These are phyloP conservation scores for Lithosia quadra DNA, from an alignment of 2,888 invertebrate genomes.

Conservation along the genomic window DNA sequence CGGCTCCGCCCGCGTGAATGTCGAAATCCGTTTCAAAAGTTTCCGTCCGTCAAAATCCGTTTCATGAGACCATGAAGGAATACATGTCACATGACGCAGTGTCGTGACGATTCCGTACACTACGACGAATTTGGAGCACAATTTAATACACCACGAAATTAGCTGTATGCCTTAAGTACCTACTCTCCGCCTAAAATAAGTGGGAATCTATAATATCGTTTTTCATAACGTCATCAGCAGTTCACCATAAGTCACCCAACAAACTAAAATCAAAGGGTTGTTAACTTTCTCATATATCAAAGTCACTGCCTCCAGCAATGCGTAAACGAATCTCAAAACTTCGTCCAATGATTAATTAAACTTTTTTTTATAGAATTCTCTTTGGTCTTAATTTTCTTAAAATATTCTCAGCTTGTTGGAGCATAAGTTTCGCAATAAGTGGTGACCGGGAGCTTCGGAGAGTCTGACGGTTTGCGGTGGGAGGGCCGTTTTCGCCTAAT, in stretches of 20 bases:
- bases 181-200: not conserved
- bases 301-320: constrained; percentile 37
- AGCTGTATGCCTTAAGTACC: not conserved
- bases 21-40: too few relatives aligned
- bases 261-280: constrained; percentile 30
- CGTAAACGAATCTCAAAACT: constrained; percentile 37
- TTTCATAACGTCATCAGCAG: not conserved
- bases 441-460: constrained; percentile 44
- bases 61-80: too few relatives aligned
- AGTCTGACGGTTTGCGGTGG: constrained; percentile 49
- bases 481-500: constrained; percentile 71
- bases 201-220: not conserved
- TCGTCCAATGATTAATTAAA: constrained; percentile 45
- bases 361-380: constrained; percentile 44
- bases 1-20: too few relatives aligned
- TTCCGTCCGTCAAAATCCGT: too few relatives aligned
- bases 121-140: too few relatives aligned
- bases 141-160: not conserved
- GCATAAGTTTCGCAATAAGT: constrained; percentile 61
- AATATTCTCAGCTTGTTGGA: constrained; percentile 52
- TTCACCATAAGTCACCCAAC: not conserved
- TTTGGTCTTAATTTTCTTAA: constrained; percentile 42
- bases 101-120: too few relatives aligned
- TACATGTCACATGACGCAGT: too few relatives aligned
- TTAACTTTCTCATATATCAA: constrained; percentile 40